Conservation (phyloP, 1,140 invertebrate species). For the Drosophila insularis region DNA sequence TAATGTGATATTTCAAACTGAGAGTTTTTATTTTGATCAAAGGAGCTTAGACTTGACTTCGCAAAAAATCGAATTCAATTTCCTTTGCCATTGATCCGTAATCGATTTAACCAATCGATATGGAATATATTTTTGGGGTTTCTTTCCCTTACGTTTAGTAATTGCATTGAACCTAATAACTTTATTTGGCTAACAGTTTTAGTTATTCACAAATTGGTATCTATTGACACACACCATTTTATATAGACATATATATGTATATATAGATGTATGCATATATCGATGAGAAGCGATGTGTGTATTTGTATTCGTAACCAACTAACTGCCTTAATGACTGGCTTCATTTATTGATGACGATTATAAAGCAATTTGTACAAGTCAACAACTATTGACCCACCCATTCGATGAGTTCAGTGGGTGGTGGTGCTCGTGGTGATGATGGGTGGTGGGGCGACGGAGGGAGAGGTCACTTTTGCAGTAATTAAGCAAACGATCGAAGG, state of each 20-base stretch:
- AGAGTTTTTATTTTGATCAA: too few relatives aligned
- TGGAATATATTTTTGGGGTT: not conserved
- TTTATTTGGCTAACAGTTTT: constrained; percentile 58
- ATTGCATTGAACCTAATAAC: constrained; percentile 36
- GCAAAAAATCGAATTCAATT: too few relatives aligned
- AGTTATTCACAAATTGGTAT: not conserved
- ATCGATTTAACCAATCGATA: not conserved
- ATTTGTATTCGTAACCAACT: constrained; percentile 22
- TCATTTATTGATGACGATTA: constrained; percentile 79
- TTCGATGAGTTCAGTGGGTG: constrained; percentile 21
- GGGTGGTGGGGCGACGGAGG: not conserved
- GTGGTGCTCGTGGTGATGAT: too few relatives aligned
- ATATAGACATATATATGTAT: not conserved
- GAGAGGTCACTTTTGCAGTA: constrained; percentile 35
- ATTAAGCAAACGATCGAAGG: constrained; percentile 59
- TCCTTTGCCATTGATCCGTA: not conserved
- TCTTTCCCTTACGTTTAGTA: not conserved
- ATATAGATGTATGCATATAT: constrained; percentile 2
- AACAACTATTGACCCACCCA: constrained; percentile 56
- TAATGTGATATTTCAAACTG: too few relatives aligned
- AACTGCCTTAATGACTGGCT: constrained; percentile 66
- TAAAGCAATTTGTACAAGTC: constrained; percentile 78
- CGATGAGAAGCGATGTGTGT: not conserved
- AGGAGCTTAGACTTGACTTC: too few relatives aligned
- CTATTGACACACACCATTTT: not conserved